Conservation (phyloP, 2,113 vertebrate genomes). For the Blennius ocellaris region DNA sequence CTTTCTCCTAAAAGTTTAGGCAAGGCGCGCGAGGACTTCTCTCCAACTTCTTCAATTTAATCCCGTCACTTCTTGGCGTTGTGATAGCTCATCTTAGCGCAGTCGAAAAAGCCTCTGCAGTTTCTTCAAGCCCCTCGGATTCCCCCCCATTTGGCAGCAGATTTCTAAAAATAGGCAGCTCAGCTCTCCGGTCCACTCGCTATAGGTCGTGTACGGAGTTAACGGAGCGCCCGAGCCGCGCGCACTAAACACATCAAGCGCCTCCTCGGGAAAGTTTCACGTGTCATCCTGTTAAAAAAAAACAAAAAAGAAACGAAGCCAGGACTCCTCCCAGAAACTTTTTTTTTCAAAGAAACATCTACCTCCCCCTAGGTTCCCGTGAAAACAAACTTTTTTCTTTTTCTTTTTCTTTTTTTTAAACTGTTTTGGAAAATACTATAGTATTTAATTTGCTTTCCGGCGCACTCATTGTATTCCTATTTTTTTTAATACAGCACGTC, state of each 20-base stretch:
- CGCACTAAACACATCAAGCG: conserved; percentile 43
- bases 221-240: conserved; percentile 31
- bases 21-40: conserved; percentile 34
- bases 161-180: conserved; percentile 57
- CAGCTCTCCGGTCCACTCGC: conserved; percentile 19
- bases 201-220: conserved; percentile 47
- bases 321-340: conserved; percentile 75
- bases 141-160: conserved; percentile 54
- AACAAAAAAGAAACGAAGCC: conserved; percentile 6
- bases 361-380: conserved; percentile 49
- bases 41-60: background rate
- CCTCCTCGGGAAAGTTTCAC: conserved; percentile 76
- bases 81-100: conserved; percentile 58
- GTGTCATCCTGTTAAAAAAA: conserved; percentile 64
- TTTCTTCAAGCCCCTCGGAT: conserved; percentile 53
- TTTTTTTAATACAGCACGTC: too few species aligned
- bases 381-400: conserved; percentile 1
- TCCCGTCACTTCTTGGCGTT: conserved; percentile 52
- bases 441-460: too few species aligned
- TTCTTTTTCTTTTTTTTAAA: too few species aligned
- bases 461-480: too few species aligned
- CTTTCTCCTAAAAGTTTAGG: conserved; percentile 11
- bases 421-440: too few species aligned
- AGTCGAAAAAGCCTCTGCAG: conserved; percentile 19
- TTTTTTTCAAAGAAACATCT: conserved; percentile 26